Percentiles rank a stretch among this genome's conserved stretches.
Evolutionary conservation across 2,113 vertebrate genomes (phyloP).

Genomic region (Syngnathus scovelli): DNA sequence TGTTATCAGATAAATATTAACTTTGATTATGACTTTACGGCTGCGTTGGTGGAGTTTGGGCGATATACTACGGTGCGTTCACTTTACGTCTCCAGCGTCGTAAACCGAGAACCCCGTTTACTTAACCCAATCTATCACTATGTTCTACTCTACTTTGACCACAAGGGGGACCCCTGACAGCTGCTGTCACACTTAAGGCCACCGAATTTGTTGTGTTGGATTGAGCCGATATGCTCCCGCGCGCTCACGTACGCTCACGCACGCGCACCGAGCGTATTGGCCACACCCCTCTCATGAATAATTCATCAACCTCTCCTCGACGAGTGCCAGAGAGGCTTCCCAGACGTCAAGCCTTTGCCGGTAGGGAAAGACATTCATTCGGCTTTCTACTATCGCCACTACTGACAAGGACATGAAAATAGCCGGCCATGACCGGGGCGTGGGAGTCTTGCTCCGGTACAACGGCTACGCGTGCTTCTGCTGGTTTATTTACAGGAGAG

Average conservation of each 20-base stretch:
- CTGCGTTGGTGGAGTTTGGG: too few relatives aligned
- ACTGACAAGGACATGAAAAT: not conserved
- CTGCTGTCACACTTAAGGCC: not conserved
- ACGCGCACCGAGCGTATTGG: not conserved
- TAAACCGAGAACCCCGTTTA: too few relatives aligned
- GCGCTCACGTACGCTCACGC: not conserved
- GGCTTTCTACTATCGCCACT: not conserved
- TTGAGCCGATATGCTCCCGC: not conserved
- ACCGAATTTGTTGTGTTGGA: slow-evolving; percentile 14
- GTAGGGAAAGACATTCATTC: slow-evolving; percentile 17
- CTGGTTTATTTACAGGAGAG: slow-evolving; percentile 30
- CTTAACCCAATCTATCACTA: too few relatives aligned
- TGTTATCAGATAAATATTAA: not conserved
- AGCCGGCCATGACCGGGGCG: slow-evolving; percentile 30
- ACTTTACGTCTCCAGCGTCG: too few relatives aligned
- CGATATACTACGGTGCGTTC: too few relatives aligned
- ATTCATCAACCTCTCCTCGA: slow-evolving; percentile 42
- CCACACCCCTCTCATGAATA: slow-evolving; percentile 58
- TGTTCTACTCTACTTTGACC: not conserved
- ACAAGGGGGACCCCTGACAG: slow-evolving; percentile 32
- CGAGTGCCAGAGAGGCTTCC: slow-evolving; percentile 42
- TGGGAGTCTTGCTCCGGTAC: slow-evolving; percentile 19
- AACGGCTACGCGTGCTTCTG: slow-evolving; percentile 4
- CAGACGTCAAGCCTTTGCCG: slow-evolving; percentile 41
- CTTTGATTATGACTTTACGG: not conserved